Percentiles rank a stretch among this genome's conserved stretches.
These are phyloP conservation scores for Dastarcus helophoroides DNA, from an alignment of 2,888 invertebrate genomes.

Conservation along the genomic window DNA sequence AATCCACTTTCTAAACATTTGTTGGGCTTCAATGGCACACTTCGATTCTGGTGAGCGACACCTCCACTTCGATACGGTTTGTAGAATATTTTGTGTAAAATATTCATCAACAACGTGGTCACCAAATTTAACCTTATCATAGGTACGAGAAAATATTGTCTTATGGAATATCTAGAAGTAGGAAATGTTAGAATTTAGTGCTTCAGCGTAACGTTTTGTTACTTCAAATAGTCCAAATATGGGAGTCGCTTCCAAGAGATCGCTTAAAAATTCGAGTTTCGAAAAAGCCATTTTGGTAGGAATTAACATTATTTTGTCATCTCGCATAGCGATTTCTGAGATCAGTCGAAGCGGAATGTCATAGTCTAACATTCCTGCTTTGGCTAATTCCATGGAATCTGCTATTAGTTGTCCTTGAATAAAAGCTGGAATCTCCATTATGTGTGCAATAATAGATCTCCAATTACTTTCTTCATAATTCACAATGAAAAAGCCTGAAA, in stretches of 20 bases:
- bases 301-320: conserved; percentile 37
- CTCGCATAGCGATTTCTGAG: conserved; percentile 41
- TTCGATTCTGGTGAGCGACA: conserved; percentile 42
- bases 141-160: conserved; percentile 37
- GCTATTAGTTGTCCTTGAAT: conserved; percentile 59
- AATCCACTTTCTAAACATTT: conserved; percentile 43
- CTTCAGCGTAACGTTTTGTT: conserved; percentile 17
- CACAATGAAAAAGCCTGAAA: conserved; percentile 51
- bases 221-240: conserved; percentile 50
- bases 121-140: conserved; percentile 40
- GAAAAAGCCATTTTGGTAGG: conserved; percentile 49
- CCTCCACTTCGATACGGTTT: conserved; percentile 45
- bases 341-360: conserved; percentile 44
- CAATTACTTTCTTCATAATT: conserved; percentile 54
- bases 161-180: conserved; percentile 36
- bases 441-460: conserved; percentile 41
- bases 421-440: conserved; percentile 44
- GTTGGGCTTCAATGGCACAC: conserved; percentile 39
- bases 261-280: conserved; percentile 46
- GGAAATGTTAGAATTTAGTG: no score
- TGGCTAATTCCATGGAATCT: conserved; percentile 51
- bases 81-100: conserved; percentile 43
- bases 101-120: conserved; percentile 39
- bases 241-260: conserved; percentile 46
- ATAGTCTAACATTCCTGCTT: conserved; percentile 45